Conservation (phyloP, 92 coral and sea anemone genomes). For the Porites lobata region DNA sequence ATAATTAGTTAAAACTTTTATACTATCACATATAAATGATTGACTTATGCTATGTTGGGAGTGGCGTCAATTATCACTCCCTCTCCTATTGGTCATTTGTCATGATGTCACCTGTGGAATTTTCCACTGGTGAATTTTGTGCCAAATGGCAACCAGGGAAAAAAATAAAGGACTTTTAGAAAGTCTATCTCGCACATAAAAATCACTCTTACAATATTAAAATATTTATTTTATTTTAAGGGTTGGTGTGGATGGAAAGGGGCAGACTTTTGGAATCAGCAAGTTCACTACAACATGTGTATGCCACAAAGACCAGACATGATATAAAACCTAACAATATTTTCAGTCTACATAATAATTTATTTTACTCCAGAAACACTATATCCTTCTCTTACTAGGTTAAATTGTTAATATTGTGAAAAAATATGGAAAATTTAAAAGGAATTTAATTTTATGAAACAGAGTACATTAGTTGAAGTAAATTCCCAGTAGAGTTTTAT, state of each 20-base stretch:
- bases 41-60: too few relatives aligned
- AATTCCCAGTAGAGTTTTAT: too few relatives aligned
- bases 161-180: not conserved
- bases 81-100: too few relatives aligned
- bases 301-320: conserved; percentile 97
- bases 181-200: not conserved
- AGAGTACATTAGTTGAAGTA: too few relatives aligned
- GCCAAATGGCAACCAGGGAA: too few relatives aligned
- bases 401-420: not conserved
- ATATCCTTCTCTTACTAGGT: not conserved
- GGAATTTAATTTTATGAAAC: too few relatives aligned
- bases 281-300: conserved; percentile 98
- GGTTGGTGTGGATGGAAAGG: conserved; percentile 99
- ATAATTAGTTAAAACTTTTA: too few relatives aligned
- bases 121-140: too few relatives aligned
- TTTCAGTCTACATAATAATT: conserved; percentile 1
- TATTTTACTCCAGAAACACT: not conserved
- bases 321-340: conserved; percentile 54
- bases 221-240: conserved; percentile 40
- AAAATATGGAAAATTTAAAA: not conserved
- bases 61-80: too few relatives aligned
- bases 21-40: too few relatives aligned
- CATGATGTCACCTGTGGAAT: too few relatives aligned
- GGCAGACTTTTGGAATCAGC: conserved; percentile 96
- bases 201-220: not conserved